Evolutionary conservation across 2,113 vertebrate species (phyloP), one percentile per base, ranked within the genome.

Genomic region (Scortum barcoo): DNA sequence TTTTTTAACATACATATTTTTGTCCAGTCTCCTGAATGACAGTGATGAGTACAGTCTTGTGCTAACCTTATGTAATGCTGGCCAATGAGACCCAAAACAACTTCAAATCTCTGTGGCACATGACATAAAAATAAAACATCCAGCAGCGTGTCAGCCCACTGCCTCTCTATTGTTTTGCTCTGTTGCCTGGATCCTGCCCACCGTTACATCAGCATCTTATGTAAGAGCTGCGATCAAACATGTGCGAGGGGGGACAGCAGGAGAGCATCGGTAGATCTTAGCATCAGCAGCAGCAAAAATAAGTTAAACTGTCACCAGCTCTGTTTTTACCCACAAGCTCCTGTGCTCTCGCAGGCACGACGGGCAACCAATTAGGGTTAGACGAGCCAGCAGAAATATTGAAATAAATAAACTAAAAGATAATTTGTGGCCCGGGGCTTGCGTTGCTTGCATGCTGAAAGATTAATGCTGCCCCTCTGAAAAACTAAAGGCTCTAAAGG

Each of bases 381-480:
- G 88, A 91, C 65, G 76, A 85, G 80, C 66, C 40, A 66, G 86
- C 16, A 61, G 80, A 89, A 90, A 90, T 91, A 94, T 92, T 94
- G 88, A 94, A 94, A 93, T 94, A 92, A 92, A 94, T 93, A 86
- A 94, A 95, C 85, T 92, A 88, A 94, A 94, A 93, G 89, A 93
- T 91, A 85, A 87, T 88, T 93, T 91, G 90, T 86, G 87, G 91
- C 93, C 91, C 3, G 30, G 50, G 91, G 94, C 92, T 78, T 19
- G 57, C 56, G 17, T 87, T 62, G 63, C 92, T 88, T 76, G 90
- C 84, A 78, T 85, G 78, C 87, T 91, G 75, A 93, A 94, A 93
- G 91, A 95, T 94, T 92, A 94, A 95, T 93, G 88, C 73, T 72
- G 74, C 84, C 89, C 86, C 88, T 88, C 80, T 83, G 84, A 90